phyloP scores from a whole-genome alignment of 2,888 invertebrate genomes.

The Metacarcinus magister region DNA sequence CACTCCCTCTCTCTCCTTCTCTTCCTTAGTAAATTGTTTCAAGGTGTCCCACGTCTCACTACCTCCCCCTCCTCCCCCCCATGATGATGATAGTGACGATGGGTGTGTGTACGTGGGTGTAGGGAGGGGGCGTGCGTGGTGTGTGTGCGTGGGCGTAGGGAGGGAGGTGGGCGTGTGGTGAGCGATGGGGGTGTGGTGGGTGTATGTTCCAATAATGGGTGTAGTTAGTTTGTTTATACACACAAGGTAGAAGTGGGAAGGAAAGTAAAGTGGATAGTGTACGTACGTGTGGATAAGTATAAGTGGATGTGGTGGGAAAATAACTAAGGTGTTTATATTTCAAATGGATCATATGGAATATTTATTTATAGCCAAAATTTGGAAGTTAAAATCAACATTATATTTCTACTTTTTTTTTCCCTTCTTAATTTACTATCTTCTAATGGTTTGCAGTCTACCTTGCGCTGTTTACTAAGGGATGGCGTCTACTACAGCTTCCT shows the following conservation, averaged over 20 bases:
- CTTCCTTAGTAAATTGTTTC: not conserved
- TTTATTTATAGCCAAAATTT: too few species aligned
- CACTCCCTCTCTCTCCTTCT: slow-evolving; percentile 34
- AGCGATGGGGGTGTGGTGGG: not conserved
- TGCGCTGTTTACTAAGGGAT: too few species aligned
- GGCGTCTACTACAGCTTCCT: too few species aligned
- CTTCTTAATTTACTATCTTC: too few species aligned
- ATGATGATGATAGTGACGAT: not conserved
- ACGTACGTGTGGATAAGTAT: not conserved
- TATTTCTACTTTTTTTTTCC: too few species aligned
- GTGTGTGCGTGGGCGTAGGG: not conserved
- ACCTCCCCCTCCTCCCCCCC: not conserved
- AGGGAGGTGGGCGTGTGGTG: not conserved
- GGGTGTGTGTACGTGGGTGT: not conserved
- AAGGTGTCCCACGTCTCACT: not conserved
- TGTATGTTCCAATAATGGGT: not conserved
- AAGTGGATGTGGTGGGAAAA: too few species aligned
- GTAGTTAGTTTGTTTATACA: not conserved
- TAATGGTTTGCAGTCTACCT: too few species aligned
- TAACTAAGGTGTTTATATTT: too few species aligned
- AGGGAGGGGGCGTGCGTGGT: slow-evolving; percentile 9
- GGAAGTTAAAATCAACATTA: too few species aligned
- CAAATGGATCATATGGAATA: too few species aligned
- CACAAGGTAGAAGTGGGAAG: not conserved
- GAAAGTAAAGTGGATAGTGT: too few species aligned